These are phyloP conservation scores for Acipenser transmontanus DNA, from an alignment of 2,797 vertebrate species.

Conservation along the genomic window DNA sequence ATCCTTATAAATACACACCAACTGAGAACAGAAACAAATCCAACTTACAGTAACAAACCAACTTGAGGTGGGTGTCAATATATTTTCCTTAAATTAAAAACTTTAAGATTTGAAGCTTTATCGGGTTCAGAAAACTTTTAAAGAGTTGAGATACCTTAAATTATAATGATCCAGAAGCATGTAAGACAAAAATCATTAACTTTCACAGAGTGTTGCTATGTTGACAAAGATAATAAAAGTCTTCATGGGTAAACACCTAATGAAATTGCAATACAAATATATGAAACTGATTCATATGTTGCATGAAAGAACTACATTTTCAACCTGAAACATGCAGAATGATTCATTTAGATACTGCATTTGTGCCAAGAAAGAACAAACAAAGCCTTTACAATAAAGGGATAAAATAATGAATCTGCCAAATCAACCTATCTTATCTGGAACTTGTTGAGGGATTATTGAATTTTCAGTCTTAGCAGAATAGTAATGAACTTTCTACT, in stretches of 20 bases:
- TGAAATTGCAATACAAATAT: background rate
- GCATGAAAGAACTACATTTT: conserved; percentile 6
- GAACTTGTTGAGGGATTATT: conserved; percentile 74
- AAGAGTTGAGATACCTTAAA: too few relatives aligned
- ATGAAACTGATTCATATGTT: background rate
- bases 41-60: too few relatives aligned
- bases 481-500: conserved; percentile 80
- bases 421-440: conserved; percentile 73
- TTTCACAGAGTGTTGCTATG: background rate
- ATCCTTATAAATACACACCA: too few relatives aligned
- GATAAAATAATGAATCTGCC: conserved; percentile 53
- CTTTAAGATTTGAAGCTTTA: too few relatives aligned
- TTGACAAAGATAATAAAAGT: background rate
- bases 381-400: conserved; percentile 16
- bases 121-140: too few relatives aligned
- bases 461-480: conserved; percentile 77
- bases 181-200: too few relatives aligned
- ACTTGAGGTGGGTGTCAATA: too few relatives aligned
- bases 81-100: too few relatives aligned
- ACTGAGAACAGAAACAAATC: too few relatives aligned
- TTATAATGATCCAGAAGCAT: too few relatives aligned
- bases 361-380: conserved; percentile 14
- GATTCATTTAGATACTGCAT: conserved; percentile 17
- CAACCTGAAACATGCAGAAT: conserved; percentile 9
- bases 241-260: background rate